Conservation (phyloP, 2,797 vertebrate genomes). For the Peromyscus aztecus region DNA sequence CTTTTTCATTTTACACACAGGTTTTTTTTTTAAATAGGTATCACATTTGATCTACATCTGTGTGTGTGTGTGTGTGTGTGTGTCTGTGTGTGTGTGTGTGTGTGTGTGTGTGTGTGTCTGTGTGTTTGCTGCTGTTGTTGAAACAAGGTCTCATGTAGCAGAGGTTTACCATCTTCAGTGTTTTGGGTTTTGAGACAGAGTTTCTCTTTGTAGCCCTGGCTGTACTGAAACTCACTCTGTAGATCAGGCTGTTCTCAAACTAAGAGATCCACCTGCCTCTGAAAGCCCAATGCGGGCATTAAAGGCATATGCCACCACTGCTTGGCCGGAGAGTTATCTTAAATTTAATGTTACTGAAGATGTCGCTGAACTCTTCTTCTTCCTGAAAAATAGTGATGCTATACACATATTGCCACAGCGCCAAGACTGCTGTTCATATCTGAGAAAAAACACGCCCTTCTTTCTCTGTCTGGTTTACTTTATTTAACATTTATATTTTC, state of each 20-base stretch:
- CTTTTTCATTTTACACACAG: not conserved
- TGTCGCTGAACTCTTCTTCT: not conserved
- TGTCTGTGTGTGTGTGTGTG: not conserved
- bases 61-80: not conserved
- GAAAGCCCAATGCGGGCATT: too few relatives aligned
- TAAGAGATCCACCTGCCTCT: too few relatives aligned
- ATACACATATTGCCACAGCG: not conserved
- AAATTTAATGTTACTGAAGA: not conserved
- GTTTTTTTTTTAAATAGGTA: not conserved
- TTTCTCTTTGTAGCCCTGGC: too few relatives aligned
- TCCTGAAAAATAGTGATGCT: not conserved
- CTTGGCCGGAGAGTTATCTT: not conserved
- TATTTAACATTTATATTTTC: not conserved
- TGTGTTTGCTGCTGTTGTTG: not conserved
- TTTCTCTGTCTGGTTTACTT: not conserved
- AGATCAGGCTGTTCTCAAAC: too few relatives aligned
- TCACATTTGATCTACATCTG: not conserved
- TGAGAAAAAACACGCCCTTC: not conserved
- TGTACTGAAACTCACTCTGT: too few relatives aligned
- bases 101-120: not conserved
- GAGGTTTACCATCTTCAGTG: too few relatives aligned
- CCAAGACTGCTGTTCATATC: not conserved
- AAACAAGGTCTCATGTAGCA: not conserved
- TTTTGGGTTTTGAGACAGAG: too few relatives aligned
- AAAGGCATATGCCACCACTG: too few relatives aligned